These are phyloP conservation scores for Trichosurus vulpecula DNA, from an alignment of 2,797 vertebrate species.

Conservation along the genomic window DNA sequence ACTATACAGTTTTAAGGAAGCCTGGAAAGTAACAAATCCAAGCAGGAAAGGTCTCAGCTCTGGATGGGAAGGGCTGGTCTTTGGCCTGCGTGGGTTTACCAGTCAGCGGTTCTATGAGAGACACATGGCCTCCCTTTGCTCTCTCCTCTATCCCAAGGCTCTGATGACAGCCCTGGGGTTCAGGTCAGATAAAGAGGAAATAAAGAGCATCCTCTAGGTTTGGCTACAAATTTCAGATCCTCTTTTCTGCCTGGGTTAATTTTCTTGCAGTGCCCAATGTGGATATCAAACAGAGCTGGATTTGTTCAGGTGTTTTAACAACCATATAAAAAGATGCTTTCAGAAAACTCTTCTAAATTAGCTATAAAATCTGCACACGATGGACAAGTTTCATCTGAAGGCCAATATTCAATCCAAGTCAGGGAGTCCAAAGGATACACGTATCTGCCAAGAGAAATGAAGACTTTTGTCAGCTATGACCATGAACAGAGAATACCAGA, in stretches of 20 bases:
- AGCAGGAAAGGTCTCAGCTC: background rate
- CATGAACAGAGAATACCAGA: background rate
- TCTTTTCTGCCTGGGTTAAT: background rate
- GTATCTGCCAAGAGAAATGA: slow-evolving; percentile 86
- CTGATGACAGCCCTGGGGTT: background rate
- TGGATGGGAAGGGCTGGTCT: background rate
- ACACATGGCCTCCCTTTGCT: background rate
- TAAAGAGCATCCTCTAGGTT: background rate
- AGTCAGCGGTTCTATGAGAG: background rate
- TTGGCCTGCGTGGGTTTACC: background rate
- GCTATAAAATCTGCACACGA: slow-evolving; percentile 83
- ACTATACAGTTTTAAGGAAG: background rate
- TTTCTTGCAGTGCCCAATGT: background rate
- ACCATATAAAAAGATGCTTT: slow-evolving; percentile 83
- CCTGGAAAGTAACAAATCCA: background rate
- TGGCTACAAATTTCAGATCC: background rate
- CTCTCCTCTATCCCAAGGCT: background rate
- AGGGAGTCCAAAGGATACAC: slow-evolving; percentile 92
- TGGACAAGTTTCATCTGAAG: slow-evolving; percentile 80
- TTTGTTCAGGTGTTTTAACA: slow-evolving; percentile 74
- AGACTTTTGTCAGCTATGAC: slow-evolving; percentile 19
- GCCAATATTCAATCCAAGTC: slow-evolving; percentile 92
- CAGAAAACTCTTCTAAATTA: slow-evolving; percentile 82
- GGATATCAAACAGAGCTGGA: background rate
- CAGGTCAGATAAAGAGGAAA: background rate